A percentile compares a stretch with the other conserved stretches of the same genome.
Evolutionary conservation across 1,140 invertebrate genomes (phyloP).

Genomic region (Listronotus bonariensis): DNA sequence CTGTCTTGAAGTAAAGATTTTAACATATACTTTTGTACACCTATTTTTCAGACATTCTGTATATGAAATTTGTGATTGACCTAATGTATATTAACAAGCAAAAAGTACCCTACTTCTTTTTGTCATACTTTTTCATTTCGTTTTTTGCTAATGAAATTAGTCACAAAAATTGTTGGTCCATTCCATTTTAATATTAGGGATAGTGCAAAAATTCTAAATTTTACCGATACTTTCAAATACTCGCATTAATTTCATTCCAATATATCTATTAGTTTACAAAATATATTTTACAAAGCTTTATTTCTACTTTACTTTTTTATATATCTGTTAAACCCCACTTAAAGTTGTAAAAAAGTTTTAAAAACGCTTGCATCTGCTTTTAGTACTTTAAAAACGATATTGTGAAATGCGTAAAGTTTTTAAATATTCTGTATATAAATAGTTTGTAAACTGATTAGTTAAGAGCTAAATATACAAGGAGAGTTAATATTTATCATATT

Average conservation of each 20-base stretch:
- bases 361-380: not conserved
- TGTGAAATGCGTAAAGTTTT: not conserved
- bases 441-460: constrained; percentile 2
- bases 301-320: not conserved
- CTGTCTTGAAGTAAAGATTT: no score
- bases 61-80: no score
- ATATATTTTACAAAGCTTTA: not conserved
- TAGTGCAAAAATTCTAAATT: constrained; percentile 32
- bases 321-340: not conserved
- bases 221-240: constrained; percentile 8
- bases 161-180: constrained; percentile 25
- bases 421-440: constrained; percentile 8
- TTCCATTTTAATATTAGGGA: constrained; percentile 15
- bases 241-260: constrained; percentile 18
- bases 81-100: no score
- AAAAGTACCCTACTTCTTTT: no score
- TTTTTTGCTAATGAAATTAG: constrained; percentile 3
- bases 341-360: no score
- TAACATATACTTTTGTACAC: no score
- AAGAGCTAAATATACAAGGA: not conserved
- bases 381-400: not conserved
- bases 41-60: no score
- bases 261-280: constrained; percentile 14
- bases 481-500: no score
- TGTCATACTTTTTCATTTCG: not conserved